A percentile compares a stretch with the other conserved stretches of the same genome.
phyloP scores from a whole-genome alignment of 1,140 invertebrate genomes.

The Ceratitis capitata region DNA sequence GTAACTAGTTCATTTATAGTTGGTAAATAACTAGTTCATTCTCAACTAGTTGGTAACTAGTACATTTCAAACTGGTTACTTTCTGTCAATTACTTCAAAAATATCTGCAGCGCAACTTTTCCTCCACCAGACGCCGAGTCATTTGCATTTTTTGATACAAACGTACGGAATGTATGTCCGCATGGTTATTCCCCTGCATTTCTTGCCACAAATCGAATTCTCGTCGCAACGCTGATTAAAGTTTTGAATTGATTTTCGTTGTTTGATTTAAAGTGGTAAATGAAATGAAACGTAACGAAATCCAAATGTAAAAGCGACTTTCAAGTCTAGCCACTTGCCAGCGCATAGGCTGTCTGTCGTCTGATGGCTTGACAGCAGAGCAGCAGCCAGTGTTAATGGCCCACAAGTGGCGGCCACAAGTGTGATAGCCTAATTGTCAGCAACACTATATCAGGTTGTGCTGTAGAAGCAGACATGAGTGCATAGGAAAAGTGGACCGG shows the following conservation, averaged over 20 bases:
- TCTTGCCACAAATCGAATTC: conserved; percentile 23
- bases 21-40: not conserved
- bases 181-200: not conserved
- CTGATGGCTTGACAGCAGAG: not conserved
- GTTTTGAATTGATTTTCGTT: conserved; percentile 25
- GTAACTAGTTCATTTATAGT: not conserved
- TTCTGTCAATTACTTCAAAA: not conserved
- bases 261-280: conserved; percentile 4
- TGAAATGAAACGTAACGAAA: not conserved
- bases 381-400: not conserved
- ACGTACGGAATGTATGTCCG: no score
- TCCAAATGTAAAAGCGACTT: not conserved
- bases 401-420: not conserved
- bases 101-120: not conserved
- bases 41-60: no score
- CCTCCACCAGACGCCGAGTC: no score
- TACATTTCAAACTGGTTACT: not conserved
- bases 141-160: no score
- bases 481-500: not conserved
- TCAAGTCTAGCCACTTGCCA: not conserved
- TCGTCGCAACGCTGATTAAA: conserved; percentile 22
- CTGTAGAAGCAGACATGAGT: not conserved
- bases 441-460: not conserved
- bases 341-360: not conserved
- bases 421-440: conserved; percentile 9